Conservation (phyloP, 2,113 vertebrate genomes). For the Thermophis baileyi region DNA sequence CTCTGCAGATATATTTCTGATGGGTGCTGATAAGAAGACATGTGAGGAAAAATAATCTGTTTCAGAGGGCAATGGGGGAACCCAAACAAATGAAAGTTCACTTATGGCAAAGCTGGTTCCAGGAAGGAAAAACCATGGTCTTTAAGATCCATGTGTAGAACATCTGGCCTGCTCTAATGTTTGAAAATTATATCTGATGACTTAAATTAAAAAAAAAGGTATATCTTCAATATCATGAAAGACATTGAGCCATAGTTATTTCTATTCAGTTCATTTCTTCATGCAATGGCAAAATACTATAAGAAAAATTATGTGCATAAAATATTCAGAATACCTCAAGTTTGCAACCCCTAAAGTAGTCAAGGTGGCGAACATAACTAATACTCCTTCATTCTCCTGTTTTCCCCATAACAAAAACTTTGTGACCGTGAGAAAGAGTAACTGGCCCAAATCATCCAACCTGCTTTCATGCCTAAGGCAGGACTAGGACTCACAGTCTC, state of each 20-base stretch:
- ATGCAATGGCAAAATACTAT: neutral
- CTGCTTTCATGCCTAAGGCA: neutral
- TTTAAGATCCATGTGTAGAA: slow-evolving; percentile 60
- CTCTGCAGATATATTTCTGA: slow-evolving; percentile 43
- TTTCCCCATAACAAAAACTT: neutral
- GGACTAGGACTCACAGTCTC: neutral
- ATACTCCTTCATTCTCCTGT: neutral
- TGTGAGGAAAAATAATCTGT: slow-evolving; percentile 19
- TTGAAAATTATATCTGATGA: slow-evolving; percentile 54
- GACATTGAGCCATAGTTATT: neutral
- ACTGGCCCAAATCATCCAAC: neutral
- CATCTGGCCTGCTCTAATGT: slow-evolving; percentile 44
- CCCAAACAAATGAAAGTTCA: slow-evolving; percentile 53
- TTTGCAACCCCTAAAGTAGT: neutral
- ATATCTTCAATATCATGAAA: slow-evolving; percentile 42
- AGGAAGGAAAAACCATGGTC: slow-evolving; percentile 42
- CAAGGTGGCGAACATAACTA: neutral
- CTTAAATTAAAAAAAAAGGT: slow-evolving; percentile 54
- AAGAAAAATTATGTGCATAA: neutral
- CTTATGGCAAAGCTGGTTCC: slow-evolving; percentile 54
- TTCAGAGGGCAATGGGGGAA: slow-evolving; percentile 54
- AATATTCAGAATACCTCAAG: neutral
- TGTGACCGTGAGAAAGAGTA: neutral
- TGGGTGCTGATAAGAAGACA: slow-evolving; percentile 31
- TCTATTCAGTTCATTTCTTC: neutral